A percentile compares a stretch with the other conserved stretches of the same genome.
phyloP scores from a whole-genome alignment of 2,797 vertebrate genomes.

The Setipinna tenuifilis region DNA sequence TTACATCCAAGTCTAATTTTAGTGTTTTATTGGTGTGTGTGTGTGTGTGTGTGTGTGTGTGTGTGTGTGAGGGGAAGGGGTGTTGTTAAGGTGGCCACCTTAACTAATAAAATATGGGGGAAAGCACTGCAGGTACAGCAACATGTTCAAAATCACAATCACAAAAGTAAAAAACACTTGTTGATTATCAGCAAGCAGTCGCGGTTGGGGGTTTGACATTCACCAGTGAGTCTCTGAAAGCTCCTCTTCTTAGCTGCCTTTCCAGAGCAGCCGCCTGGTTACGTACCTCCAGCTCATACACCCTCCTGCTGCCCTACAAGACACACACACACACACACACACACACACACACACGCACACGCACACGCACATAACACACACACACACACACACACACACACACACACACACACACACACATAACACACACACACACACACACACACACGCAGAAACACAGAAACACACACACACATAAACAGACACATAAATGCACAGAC shows the following conservation, averaged over 20 bases:
- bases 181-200: too few relatives aligned
- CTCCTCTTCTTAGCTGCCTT: slow-evolving; percentile 85
- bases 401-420: neutral
- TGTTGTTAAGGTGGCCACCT: too few relatives aligned
- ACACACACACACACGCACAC: slow-evolving; percentile 22
- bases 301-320: slow-evolving; percentile 87
- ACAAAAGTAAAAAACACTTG: too few relatives aligned
- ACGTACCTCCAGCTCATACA: slow-evolving; percentile 91
- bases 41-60: too few relatives aligned
- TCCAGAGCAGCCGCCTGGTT: slow-evolving; percentile 84
- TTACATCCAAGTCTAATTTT: too few relatives aligned
- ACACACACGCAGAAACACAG: neutral
- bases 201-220: neutral
- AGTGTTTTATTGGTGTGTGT: too few relatives aligned
- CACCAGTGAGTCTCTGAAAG: slow-evolving; percentile 87
- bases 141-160: too few relatives aligned
- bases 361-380: neutral
- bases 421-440: slow-evolving; percentile 17
- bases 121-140: too few relatives aligned
- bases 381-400: neutral
- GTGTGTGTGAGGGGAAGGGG: too few relatives aligned
- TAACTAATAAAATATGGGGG: too few relatives aligned
- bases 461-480: slow-evolving; percentile 8
- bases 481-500: neutral
- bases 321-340: slow-evolving; percentile 43